These are phyloP conservation scores for Drosophila melanosoma DNA, from an alignment of 2,888 invertebrate genomes.

Conservation along the genomic window DNA sequence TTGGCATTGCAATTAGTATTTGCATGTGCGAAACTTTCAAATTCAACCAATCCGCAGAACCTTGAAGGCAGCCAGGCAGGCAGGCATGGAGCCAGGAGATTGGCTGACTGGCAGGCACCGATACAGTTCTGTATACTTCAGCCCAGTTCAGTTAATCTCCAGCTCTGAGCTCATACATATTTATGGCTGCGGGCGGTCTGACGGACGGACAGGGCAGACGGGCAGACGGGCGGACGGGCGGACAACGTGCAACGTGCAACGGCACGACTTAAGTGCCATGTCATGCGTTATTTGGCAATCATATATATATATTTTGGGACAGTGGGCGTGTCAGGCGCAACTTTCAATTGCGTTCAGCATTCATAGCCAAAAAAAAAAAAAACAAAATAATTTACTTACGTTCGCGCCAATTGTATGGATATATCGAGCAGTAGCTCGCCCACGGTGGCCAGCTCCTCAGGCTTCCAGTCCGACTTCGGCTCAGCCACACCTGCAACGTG, in stretches of 20 bases:
- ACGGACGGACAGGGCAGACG: not conserved
- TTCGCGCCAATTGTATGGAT: constrained; percentile 92
- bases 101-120: constrained; percentile 2
- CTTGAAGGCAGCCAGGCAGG: constrained; percentile 41
- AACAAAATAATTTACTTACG: constrained; percentile 87
- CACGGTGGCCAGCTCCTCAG: constrained; percentile 93
- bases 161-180: constrained; percentile 48
- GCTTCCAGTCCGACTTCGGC: constrained; percentile 93
- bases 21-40: constrained; percentile 67
- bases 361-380: constrained; percentile 23
- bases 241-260: not conserved
- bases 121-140: not conserved
- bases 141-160: constrained; percentile 13
- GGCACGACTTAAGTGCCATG: constrained; percentile 65
- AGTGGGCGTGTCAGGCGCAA: constrained; percentile 62
- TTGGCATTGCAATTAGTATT: constrained; percentile 62
- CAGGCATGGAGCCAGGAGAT: not conserved
- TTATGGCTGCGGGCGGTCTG: constrained; percentile 62
- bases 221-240: not conserved
- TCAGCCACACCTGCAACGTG: constrained; percentile 89
- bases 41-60: constrained; percentile 52
- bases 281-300: constrained; percentile 67
- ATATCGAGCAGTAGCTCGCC: constrained; percentile 94
- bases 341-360: constrained; percentile 65
- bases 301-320: constrained; percentile 47